A percentile compares a stretch with the other conserved stretches of the same genome.
Evolutionary conservation across 2,113 vertebrate genomes (phyloP).

Genomic region (Hemibagrus wyckioides): DNA sequence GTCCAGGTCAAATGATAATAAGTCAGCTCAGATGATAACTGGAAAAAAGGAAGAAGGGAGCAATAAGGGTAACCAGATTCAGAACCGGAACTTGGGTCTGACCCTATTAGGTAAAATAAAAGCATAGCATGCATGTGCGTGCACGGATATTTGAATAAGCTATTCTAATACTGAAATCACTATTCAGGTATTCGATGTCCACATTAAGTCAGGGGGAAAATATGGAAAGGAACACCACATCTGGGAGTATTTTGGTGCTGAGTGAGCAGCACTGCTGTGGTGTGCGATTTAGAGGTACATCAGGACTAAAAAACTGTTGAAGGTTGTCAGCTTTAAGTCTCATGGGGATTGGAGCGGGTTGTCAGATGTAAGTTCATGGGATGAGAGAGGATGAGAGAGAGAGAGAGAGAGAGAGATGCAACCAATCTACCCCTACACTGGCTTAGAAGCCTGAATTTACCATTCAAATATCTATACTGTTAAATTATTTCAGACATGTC

Average conservation of each 20-base stretch:
- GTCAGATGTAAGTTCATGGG: background rate
- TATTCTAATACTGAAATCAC: background rate
- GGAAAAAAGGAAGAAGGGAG: background rate
- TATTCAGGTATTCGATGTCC: background rate
- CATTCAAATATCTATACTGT: no score
- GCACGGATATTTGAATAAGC: background rate
- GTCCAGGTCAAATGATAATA: no score
- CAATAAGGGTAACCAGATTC: background rate
- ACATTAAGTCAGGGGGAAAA: background rate
- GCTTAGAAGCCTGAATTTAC: no score
- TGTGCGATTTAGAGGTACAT: background rate
- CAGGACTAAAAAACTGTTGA: background rate
- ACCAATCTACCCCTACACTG: no score
- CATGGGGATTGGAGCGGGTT: background rate
- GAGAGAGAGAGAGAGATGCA: no score
- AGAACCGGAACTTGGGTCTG: background rate
- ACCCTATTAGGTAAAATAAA: background rate
- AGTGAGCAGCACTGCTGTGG: background rate
- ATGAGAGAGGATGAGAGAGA: background rate
- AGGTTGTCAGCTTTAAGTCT: background rate
- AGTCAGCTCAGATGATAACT: background rate
- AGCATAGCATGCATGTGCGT: background rate
- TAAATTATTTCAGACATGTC: no score
- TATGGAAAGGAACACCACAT: background rate
- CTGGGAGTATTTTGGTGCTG: background rate